A percentile compares a stretch with the other conserved stretches of the same genome.
Conservation (phyloP, 2,888 invertebrate genomes). For the Spicauda simplicius region DNA sequence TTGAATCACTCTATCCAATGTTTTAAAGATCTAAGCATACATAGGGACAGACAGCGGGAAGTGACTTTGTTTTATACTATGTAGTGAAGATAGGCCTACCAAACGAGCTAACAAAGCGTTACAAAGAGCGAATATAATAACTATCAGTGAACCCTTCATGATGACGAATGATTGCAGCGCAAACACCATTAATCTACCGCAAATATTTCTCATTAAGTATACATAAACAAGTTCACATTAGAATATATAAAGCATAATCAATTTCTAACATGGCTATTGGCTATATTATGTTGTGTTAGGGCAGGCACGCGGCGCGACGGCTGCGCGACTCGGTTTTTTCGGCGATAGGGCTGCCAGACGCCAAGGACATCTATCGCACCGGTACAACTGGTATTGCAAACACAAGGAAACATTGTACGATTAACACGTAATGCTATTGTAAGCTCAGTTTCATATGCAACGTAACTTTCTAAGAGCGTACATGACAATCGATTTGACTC, state of each 20-base stretch:
- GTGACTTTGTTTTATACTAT: too few species aligned
- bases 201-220: not conserved
- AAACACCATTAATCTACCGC: too few species aligned
- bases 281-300: conserved; percentile 78
- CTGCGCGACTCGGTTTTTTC: conserved; percentile 62
- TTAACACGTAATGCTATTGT: not conserved
- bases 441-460: not conserved
- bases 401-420: conserved; percentile 22
- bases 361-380: conserved; percentile 28
- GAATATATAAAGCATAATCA: not conserved
- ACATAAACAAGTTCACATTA: not conserved
- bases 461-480: not conserved
- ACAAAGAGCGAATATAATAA: too few species aligned
- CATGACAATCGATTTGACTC: too few species aligned
- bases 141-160: too few species aligned
- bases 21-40: too few species aligned
- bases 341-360: conserved; percentile 64
- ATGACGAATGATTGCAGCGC: too few species aligned
- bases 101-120: too few species aligned
- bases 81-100: too few species aligned
- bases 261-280: conserved; percentile 38
- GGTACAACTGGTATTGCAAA: conserved; percentile 8
- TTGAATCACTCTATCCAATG: too few species aligned
- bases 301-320: conserved; percentile 73
- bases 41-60: too few species aligned